These are phyloP conservation scores for Epinotia demarniana DNA, from an alignment of 2,888 invertebrate species.

Conservation along the genomic window DNA sequence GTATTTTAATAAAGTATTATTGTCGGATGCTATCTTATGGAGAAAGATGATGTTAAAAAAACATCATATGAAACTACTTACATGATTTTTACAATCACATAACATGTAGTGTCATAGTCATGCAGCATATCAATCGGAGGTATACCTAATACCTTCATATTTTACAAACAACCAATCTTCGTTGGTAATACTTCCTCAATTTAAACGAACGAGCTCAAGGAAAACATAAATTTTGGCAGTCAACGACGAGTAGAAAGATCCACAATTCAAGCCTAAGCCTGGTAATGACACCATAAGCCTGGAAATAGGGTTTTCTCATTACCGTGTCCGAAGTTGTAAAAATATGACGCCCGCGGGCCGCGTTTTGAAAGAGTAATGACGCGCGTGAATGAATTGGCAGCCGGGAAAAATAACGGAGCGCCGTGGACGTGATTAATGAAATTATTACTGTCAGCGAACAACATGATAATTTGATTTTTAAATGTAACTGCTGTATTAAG, in stretches of 20 bases:
- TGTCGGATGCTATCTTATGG: too few relatives aligned
- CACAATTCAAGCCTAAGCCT: not conserved
- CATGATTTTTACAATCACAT: not conserved
- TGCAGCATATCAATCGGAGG: too few relatives aligned
- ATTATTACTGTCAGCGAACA: not conserved
- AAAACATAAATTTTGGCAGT: not conserved
- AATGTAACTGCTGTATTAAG: too few relatives aligned
- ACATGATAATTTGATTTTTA: too few relatives aligned
- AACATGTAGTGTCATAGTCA: not conserved
- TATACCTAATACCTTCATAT: not conserved
- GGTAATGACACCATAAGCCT: conserved; percentile 7
- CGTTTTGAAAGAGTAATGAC: conserved; percentile 37
- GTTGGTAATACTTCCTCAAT: not conserved
- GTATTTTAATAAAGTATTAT: too few relatives aligned
- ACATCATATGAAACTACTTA: too few relatives aligned
- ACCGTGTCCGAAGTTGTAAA: conserved; percentile 33
- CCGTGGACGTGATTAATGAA: not conserved
- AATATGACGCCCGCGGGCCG: conserved; percentile 28
- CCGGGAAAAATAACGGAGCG: conserved; percentile 18
- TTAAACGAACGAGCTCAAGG: not conserved
- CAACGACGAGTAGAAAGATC: not conserved
- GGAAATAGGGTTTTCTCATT: conserved; percentile 38
- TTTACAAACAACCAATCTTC: not conserved
- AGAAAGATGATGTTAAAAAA: too few relatives aligned
- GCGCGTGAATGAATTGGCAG: conserved; percentile 21